Evolutionary conservation across 1,140 invertebrate species (phyloP).

Genomic region (Camponotus pennsylvanicus): DNA sequence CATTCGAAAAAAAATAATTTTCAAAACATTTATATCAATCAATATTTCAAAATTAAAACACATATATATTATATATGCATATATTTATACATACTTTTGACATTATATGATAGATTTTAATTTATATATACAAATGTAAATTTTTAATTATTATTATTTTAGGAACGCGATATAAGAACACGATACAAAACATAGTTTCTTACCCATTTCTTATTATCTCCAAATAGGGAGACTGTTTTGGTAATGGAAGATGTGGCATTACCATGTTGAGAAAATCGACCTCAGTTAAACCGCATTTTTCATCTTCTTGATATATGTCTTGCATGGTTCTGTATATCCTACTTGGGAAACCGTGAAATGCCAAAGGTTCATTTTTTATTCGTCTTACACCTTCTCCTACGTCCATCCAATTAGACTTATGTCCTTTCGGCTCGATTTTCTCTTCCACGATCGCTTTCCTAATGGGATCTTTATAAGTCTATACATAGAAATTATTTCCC

Average conservation of each 20-base stretch:
- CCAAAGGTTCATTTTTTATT: slow-evolving; percentile 88
- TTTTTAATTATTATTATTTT: neutral
- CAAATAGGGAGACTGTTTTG: slow-evolving; percentile 88
- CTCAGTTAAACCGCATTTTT: slow-evolving; percentile 89
- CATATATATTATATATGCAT: too few species aligned
- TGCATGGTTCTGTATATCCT: slow-evolving; percentile 88
- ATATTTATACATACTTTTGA: too few species aligned
- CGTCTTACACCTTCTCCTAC: slow-evolving; percentile 88
- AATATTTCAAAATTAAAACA: too few species aligned
- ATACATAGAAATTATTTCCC: neutral
- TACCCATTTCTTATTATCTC: slow-evolving; percentile 89
- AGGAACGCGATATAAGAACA: neutral
- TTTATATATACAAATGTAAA: too few species aligned
- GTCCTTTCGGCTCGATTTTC: slow-evolving; percentile 87
- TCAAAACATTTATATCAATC: too few species aligned
- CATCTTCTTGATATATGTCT: slow-evolving; percentile 88
- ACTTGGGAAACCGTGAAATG: slow-evolving; percentile 88
- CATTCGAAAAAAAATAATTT: too few species aligned
- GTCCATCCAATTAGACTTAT: slow-evolving; percentile 85
- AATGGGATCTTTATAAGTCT: slow-evolving; percentile 85
- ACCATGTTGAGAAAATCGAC: slow-evolving; percentile 88
- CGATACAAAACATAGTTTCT: neutral
- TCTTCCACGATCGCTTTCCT: slow-evolving; percentile 87
- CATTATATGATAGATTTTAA: too few species aligned
- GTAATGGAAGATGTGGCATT: slow-evolving; percentile 86